Evolutionary conservation across 1,140 invertebrate genomes (phyloP).

Genomic region (Octopus sinensis): DNA sequence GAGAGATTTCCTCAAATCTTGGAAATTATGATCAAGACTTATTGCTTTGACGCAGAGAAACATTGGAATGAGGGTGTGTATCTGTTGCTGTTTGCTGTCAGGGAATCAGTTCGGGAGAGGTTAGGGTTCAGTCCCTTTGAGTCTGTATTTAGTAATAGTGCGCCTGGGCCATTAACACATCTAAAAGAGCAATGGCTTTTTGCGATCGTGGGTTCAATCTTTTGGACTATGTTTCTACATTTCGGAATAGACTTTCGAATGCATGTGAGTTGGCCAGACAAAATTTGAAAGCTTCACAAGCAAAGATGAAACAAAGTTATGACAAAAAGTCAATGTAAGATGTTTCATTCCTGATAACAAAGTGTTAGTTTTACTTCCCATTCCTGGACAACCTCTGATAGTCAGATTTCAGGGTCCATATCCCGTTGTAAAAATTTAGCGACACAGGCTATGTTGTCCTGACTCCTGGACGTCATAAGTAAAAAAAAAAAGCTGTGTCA

Average conservation of each 20-base stretch:
- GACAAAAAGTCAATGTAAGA: conserved; percentile 24
- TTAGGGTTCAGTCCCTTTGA: conserved; percentile 33
- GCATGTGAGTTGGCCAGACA: conserved; percentile 24
- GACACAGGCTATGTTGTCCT: conserved; percentile 26
- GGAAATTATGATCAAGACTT: conserved; percentile 21
- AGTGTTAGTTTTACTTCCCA: conserved; percentile 23
- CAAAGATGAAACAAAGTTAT: conserved; percentile 31
- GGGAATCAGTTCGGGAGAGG: conserved; percentile 26
- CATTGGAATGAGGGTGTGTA: conserved; percentile 29
- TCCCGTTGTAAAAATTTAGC: conserved; percentile 21
- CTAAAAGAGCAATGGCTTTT: conserved; percentile 24
- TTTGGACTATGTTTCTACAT: conserved; percentile 23
- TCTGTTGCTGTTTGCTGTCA: conserved; percentile 29
- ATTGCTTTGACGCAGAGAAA: conserved; percentile 23
- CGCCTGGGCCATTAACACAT: conserved; percentile 24
- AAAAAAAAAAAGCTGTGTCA: conserved; percentile 19
- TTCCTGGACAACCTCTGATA: conserved; percentile 21
- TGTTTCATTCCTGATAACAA: conserved; percentile 24
- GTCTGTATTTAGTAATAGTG: conserved; percentile 28
- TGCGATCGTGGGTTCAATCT: conserved; percentile 9
- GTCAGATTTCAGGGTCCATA: conserved; percentile 29
- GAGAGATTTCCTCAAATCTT: conserved; percentile 18
- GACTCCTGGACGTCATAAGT: conserved; percentile 22
- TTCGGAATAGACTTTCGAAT: conserved; percentile 23
- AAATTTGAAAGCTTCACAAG: conserved; percentile 22